Evolutionary conservation across 2,888 invertebrate genomes (phyloP), one percentile per base, ranked within the genome.

Genomic region (Drosophila kambysellisi): DNA sequence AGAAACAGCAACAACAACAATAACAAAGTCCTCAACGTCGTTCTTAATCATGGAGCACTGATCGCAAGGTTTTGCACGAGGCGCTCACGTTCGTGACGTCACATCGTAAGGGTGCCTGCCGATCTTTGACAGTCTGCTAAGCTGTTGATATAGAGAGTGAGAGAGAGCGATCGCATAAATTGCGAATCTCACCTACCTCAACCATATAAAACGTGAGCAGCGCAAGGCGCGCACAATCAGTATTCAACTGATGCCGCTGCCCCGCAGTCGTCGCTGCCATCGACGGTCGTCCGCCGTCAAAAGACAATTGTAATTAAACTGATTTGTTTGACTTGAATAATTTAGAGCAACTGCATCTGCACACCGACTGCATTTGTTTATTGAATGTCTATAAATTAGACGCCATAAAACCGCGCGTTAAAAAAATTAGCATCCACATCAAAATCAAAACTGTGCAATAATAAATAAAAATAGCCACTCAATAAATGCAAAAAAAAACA

Each of bases 141-240:
- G n/a, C 30, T 7, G 25, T 29, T 32, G 48, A 37, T 37, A 56
- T 53, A 46, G 58, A 15, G 8, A 12, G 9, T 0, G 17, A 9
- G 51, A 20, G 15, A 20, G 41, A 25, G 35, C 32, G 59, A 63
- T 60, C 50, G 20, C 50, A 29, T 17, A 32, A 46, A 12, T 20
- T 32, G 33, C 30, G 11, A 37, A 59, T 67, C 37, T 65, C 81
- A 67, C 82, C 85, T 82, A 82, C 83, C 83, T 70, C 83, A 86
- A 86, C 74, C 76, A 43, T 76, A 82, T 81, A 83, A 83, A 84
- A 76, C 72, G 84, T 85, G 81, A 62, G 67, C 73, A 48, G 70
- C 70, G 54, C 57, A 50, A 60, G 67, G 70, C 71, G 66, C 59
- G 33, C 66, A 70, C 73, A 76, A 74, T 76, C 74, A 79, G 76